phyloP scores from a whole-genome alignment of 2,888 invertebrate species.

The Agonopterix alstromeriana region DNA sequence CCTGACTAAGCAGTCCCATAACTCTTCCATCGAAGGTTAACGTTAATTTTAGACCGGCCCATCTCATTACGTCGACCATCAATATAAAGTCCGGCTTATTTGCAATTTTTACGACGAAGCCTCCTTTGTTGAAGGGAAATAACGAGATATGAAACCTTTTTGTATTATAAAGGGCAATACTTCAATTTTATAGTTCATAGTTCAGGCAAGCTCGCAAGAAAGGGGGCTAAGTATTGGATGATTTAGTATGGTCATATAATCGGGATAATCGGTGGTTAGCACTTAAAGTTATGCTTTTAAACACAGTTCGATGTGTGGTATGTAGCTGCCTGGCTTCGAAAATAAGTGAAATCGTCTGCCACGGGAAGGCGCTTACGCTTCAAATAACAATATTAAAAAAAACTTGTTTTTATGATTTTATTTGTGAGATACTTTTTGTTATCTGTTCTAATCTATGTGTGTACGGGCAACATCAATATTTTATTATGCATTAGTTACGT shows the following conservation, averaged over 20 bases:
- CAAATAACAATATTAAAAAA: no score
- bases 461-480: no score
- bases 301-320: slow-evolving; percentile 20
- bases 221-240: slow-evolving; percentile 60
- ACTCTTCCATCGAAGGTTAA: slow-evolving; percentile 14
- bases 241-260: slow-evolving; percentile 66
- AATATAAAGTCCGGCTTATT: slow-evolving; percentile 55
- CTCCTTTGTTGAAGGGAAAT: slow-evolving; percentile 42
- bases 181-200: slow-evolving; percentile 74
- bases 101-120: slow-evolving; percentile 63
- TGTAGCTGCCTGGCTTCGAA: slow-evolving; percentile 6
- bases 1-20: slow-evolving; percentile 10
- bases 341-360: no score
- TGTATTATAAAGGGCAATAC: slow-evolving; percentile 56
- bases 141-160: slow-evolving; percentile 58
- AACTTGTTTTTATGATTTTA: no score
- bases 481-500: no score
- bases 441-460: no score
- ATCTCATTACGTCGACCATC: slow-evolving; percentile 46
- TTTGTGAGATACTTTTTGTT: no score
- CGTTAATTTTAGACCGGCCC: slow-evolving; percentile 25
- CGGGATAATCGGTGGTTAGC: slow-evolving; percentile 62
- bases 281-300: slow-evolving; percentile 45
- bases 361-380: no score
- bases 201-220: slow-evolving; percentile 44